Evolutionary conservation across 53 echinoderm and acorn worm genomes (phyloP).

Genomic region (Zoroaster sp.): DNA sequence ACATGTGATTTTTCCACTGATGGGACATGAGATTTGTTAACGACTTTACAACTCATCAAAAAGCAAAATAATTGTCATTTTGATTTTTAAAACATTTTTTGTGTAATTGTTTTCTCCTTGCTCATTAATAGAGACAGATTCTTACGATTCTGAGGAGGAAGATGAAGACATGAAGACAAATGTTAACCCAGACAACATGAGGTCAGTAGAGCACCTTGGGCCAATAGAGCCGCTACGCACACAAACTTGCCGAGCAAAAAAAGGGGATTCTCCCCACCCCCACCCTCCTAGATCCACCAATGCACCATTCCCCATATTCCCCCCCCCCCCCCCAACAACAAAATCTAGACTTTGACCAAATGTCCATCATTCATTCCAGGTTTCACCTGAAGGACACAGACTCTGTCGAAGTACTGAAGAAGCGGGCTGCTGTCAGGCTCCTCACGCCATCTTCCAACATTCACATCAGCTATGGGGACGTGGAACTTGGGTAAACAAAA

Average conservation of each 20-base stretch:
- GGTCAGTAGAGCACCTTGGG: conserved; percentile 34
- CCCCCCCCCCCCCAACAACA: not conserved
- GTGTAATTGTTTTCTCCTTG: not conserved
- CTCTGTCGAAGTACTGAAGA: conserved; percentile 86
- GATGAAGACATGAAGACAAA: conserved; percentile 77
- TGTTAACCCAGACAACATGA: conserved; percentile 76
- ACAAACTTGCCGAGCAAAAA: no score
- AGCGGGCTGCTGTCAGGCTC: conserved; percentile 83
- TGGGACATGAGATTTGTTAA: no score
- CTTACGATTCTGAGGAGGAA: conserved; percentile 90
- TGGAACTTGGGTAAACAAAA: conserved; percentile 72
- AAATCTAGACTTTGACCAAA: not conserved
- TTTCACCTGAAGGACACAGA: conserved; percentile 83
- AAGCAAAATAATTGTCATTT: no score
- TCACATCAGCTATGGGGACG: conserved; percentile 76
- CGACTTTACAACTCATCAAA: no score
- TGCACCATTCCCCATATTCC: no score
- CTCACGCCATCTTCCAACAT: conserved; percentile 91
- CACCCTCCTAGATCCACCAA: no score
- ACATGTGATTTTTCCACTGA: no score
- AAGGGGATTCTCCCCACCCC: not conserved
- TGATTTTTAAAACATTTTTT: not conserved
- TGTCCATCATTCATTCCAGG: conserved; percentile 34
- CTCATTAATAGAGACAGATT: conserved; percentile 63
- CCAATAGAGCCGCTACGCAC: no score